A percentile compares a stretch with the other conserved stretches of the same genome.
Conservation (phyloP, 2,888 invertebrate genomes). For the Halocaridina rubra region DNA sequence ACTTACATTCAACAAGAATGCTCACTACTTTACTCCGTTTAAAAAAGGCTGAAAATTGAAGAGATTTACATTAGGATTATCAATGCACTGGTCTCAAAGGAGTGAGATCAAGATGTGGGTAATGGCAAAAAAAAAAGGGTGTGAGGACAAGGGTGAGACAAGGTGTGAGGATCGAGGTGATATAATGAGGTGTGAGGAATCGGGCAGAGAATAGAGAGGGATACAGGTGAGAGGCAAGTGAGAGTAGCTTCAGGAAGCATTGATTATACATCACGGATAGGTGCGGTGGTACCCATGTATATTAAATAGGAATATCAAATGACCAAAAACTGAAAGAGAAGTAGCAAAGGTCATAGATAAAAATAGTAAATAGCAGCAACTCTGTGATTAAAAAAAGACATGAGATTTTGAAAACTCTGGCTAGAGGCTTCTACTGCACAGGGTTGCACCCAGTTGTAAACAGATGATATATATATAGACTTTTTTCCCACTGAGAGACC, state of each 20-base stretch:
- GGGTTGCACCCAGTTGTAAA: too few relatives aligned
- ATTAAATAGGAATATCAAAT: not conserved
- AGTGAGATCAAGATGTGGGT: not conserved
- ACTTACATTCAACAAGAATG: too few relatives aligned
- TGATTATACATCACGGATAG: not conserved
- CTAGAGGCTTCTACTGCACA: too few relatives aligned
- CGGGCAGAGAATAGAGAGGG: not conserved
- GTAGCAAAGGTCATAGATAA: not conserved
- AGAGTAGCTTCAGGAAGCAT: not conserved
- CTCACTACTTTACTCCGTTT: too few relatives aligned
- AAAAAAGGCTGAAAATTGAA: not conserved
- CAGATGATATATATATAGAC: too few relatives aligned
- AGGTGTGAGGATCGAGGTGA: not conserved
- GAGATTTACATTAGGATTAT: not conserved
- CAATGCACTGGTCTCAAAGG: not conserved
- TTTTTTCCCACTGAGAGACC: not conserved
- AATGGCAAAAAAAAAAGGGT: not conserved
- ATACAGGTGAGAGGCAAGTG: not conserved
- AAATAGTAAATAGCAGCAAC: not conserved
- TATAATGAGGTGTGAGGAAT: not conserved
- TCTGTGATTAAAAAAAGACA: not conserved
- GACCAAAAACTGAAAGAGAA: not conserved
- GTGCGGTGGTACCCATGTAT: not conserved
- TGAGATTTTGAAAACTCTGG: too few relatives aligned
- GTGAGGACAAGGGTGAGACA: not conserved